phyloP scores from a whole-genome alignment of 2,888 invertebrate genomes.

The Alloplasta piceator region DNA sequence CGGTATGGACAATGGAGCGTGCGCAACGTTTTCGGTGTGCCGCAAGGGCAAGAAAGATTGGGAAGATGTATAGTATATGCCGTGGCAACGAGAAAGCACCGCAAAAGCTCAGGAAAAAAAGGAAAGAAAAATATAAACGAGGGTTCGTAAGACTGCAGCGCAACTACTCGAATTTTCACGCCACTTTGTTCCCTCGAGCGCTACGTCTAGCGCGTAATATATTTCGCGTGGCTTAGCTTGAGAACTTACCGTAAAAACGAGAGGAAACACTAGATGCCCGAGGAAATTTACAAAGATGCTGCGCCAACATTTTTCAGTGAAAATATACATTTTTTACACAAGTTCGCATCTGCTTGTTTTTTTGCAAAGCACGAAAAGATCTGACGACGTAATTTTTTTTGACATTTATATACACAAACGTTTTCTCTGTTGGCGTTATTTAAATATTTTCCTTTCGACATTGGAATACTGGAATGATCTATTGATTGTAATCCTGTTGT shows the following conservation, averaged over 20 bases:
- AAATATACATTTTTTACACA: no score
- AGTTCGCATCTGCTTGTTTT: no score
- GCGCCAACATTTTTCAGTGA: no score
- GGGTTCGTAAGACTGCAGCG: background rate
- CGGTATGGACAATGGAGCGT: slow-evolving; percentile 30
- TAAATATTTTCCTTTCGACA: no score
- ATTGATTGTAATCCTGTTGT: no score
- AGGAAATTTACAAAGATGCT: background rate
- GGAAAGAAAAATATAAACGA: background rate
- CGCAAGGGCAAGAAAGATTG: slow-evolving; percentile 8
- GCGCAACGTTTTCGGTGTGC: slow-evolving; percentile 13
- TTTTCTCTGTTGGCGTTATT: no score
- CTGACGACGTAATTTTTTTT: no score
- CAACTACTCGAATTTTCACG: slow-evolving; percentile 50
- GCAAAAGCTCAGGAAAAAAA: background rate
- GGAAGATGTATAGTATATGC: slow-evolving; percentile 11
- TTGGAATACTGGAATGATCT: no score
- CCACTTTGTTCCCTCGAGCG: slow-evolving; percentile 47
- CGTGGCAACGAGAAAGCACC: slow-evolving; percentile 1
- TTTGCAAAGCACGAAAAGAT: no score
- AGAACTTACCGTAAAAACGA: background rate
- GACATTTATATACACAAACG: no score
- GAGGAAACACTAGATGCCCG: background rate
- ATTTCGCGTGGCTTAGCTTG: slow-evolving; percentile 20
- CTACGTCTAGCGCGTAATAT: slow-evolving; percentile 16